These are phyloP conservation scores for Yoshiicerus persimilis DNA, from an alignment of 1,140 invertebrate species.

Conservation along the genomic window DNA sequence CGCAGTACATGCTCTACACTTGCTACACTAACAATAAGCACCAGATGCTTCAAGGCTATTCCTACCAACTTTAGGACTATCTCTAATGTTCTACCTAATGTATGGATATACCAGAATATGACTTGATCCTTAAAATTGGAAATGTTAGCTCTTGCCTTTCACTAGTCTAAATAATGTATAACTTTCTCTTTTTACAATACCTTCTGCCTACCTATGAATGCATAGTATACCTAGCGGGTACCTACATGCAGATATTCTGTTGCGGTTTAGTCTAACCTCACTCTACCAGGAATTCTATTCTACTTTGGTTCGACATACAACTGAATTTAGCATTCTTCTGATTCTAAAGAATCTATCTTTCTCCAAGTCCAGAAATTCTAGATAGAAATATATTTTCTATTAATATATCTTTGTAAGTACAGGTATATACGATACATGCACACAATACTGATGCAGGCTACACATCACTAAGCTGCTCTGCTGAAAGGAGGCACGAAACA, in stretches of 20 bases:
- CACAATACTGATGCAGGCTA: not conserved
- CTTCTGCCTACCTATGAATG: too few species aligned
- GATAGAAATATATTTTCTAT: not conserved
- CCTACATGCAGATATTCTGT: not conserved
- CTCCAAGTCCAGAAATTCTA: not conserved
- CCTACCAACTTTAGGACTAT: not conserved
- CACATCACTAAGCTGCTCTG: too few species aligned
- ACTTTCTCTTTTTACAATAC: not conserved
- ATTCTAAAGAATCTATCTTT: not conserved
- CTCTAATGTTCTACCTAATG: not conserved
- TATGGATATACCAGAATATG: not conserved
- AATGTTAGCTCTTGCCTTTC: not conserved
- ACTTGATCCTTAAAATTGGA: not conserved
- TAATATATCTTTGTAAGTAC: not conserved
- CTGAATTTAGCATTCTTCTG: not conserved
- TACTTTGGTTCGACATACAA: not conserved
- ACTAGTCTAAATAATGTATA: not conserved
- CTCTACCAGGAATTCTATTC: not conserved
- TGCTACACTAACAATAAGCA: not conserved
- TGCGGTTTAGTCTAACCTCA: not conserved
- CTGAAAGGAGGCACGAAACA: not conserved
- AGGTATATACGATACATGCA: not conserved
- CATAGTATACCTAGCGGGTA: not conserved
- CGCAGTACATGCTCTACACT: not conserved
- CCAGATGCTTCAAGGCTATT: not conserved